These are phyloP conservation scores for Calliopsis andreniformis DNA, from an alignment of 1,140 invertebrate species.

Conservation along the genomic window DNA sequence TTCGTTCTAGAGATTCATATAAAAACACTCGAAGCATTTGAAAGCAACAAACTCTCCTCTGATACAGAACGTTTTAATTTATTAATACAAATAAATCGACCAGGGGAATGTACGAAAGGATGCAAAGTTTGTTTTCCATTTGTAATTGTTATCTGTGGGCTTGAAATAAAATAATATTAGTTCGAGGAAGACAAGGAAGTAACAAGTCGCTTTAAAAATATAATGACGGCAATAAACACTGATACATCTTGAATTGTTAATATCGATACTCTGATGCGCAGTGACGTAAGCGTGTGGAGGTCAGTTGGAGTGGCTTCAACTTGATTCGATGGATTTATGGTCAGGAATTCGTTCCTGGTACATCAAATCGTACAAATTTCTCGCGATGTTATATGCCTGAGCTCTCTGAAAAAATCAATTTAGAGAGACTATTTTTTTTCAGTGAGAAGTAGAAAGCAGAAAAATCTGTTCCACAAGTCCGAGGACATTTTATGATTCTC, in stretches of 20 bases:
- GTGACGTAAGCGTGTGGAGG: conserved; percentile 6
- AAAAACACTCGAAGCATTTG: no score
- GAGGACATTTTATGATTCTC: neutral
- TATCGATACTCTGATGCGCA: neutral
- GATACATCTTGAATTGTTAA: neutral
- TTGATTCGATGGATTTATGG: conserved; percentile 22
- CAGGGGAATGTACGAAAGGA: no score
- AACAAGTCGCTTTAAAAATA: neutral
- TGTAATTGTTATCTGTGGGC: neutral
- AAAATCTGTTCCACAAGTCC: neutral
- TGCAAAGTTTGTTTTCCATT: no score
- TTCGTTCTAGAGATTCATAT: neutral
- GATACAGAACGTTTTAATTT: no score
- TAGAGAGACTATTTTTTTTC: no score
- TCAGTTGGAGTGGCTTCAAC: conserved; percentile 10
- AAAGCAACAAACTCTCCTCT: no score
- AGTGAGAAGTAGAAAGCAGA: no score
- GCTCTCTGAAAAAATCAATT: no score
- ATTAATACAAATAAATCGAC: no score
- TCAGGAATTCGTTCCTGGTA: conserved; percentile 21
- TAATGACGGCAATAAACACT: neutral
- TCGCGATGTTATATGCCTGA: no score
- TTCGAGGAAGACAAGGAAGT: no score
- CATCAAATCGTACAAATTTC: no score
- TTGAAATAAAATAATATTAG: neutral